Evolutionary conservation across 2,888 invertebrate genomes (phyloP).

Genomic region (Agrilus biguttatus): DNA sequence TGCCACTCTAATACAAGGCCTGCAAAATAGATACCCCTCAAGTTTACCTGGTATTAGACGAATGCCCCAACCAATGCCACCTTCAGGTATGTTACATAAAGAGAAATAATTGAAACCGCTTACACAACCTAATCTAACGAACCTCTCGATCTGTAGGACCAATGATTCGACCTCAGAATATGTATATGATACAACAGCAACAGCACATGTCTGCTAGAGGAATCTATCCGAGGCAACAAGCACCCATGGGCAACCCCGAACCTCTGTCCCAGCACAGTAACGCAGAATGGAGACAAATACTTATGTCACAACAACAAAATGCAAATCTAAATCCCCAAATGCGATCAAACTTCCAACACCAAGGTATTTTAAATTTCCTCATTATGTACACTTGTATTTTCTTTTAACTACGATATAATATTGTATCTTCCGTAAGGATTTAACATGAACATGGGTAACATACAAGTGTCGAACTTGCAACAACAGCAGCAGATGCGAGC

Average conservation of each 20-base stretch:
- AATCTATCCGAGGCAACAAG: slow-evolving; percentile 40
- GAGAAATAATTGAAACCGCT: not conserved
- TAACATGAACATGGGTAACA: slow-evolving; percentile 21
- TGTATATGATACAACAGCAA: slow-evolving; percentile 44
- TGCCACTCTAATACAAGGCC: slow-evolving; percentile 34
- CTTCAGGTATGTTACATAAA: slow-evolving; percentile 38
- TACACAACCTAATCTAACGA: not conserved
- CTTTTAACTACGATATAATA: not conserved
- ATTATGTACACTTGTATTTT: not conserved
- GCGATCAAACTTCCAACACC: slow-evolving; percentile 38
- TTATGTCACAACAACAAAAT: slow-evolving; percentile 43
- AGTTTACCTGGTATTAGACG: slow-evolving; percentile 43
- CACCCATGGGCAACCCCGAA: slow-evolving; percentile 42
- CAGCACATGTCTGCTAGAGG: slow-evolving; percentile 31
- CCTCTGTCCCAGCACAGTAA: slow-evolving; percentile 34
- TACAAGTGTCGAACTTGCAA: slow-evolving; percentile 36
- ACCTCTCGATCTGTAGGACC: slow-evolving; percentile 34
- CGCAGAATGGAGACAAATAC: slow-evolving; percentile 46
- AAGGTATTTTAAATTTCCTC: slow-evolving; percentile 19
- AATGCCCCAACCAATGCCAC: slow-evolving; percentile 56
- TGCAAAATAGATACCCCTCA: slow-evolving; percentile 29
- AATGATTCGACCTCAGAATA: slow-evolving; percentile 52
- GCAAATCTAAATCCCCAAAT: slow-evolving; percentile 33
- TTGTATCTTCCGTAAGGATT: slow-evolving; percentile 6
- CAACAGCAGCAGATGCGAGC: slow-evolving; percentile 33